phyloP scores from a whole-genome alignment of 2,113 vertebrate genomes.

The Psophia crepitans region DNA sequence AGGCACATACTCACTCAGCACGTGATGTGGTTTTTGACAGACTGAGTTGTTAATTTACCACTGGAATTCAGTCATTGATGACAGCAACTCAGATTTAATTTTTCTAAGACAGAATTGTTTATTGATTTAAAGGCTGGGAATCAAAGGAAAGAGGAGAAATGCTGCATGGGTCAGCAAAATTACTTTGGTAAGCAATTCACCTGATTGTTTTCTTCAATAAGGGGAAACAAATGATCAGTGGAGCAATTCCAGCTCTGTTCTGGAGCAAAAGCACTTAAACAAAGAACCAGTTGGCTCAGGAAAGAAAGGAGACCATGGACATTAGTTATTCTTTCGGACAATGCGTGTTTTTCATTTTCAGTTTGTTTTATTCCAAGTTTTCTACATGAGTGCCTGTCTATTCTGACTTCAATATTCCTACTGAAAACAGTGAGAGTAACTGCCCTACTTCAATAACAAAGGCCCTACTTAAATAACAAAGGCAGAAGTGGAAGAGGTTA shows the following conservation, averaged over 20 bases:
- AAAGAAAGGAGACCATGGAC: not conserved
- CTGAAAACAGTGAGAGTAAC: not conserved
- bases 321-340: not conserved
- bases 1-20: not conserved
- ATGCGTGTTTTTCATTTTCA: not conserved
- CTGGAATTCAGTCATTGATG: not conserved
- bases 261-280: not conserved
- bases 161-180: slow-evolving; percentile 30
- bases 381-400: not conserved
- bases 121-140: slow-evolving; percentile 32
- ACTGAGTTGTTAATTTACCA: not conserved
- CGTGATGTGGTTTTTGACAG: not conserved
- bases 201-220: slow-evolving; percentile 14
- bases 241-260: not conserved
- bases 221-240: slow-evolving; percentile 3
- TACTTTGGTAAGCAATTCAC: not conserved
- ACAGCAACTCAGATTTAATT: slow-evolving; percentile 31
- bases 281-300: not conserved
- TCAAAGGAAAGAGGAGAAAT: not conserved
- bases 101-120: not conserved
- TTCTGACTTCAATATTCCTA: not conserved
- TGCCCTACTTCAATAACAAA: not conserved
- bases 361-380: not conserved
- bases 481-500: not conserved
- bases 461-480: not conserved